These are phyloP conservation scores for Eremobia ochroleuca DNA, from an alignment of 2,888 invertebrate genomes.

Conservation along the genomic window DNA sequence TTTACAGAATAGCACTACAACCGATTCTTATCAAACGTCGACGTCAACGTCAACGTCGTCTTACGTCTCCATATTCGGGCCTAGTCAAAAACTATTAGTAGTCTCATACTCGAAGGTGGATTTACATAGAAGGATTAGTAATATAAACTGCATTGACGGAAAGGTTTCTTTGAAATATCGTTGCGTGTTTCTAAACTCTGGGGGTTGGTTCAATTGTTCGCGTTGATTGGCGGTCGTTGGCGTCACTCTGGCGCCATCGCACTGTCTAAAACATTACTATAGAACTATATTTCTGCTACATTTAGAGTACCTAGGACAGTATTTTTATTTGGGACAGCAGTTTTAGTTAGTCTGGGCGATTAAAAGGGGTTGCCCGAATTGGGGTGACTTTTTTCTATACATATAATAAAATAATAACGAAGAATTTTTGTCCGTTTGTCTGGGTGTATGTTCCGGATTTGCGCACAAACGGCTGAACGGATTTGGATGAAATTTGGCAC, in stretches of 20 bases:
- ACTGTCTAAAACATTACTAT: conserved; percentile 62
- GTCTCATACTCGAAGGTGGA: conserved; percentile 10
- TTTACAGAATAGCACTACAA: too few species aligned
- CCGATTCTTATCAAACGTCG: too few species aligned
- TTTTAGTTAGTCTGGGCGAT: conserved; percentile 20
- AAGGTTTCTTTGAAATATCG: conserved; percentile 68
- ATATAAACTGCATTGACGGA: conserved; percentile 50
- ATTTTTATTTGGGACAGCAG: conserved; percentile 32
- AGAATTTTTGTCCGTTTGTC: too few species aligned
- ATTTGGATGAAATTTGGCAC: too few species aligned
- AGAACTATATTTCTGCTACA: conserved; percentile 21
- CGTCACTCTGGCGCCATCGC: conserved; percentile 77
- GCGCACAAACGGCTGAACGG: too few species aligned
- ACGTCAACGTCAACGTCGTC: too few species aligned
- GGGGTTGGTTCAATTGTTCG: conserved; percentile 68
- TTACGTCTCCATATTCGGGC: too few species aligned
- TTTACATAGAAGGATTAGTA: conserved; percentile 17
- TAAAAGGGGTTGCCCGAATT: conserved; percentile 1
- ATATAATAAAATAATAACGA: too few species aligned
- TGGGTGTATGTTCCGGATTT: too few species aligned
- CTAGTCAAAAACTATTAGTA: background rate
- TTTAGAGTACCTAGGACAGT: background rate
- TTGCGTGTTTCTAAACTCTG: conserved; percentile 73
- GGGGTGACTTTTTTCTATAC: background rate
- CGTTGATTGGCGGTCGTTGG: conserved; percentile 76